Evolutionary conservation across 1,140 invertebrate species (phyloP).

Genomic region (Brachionus calyciflorus): DNA sequence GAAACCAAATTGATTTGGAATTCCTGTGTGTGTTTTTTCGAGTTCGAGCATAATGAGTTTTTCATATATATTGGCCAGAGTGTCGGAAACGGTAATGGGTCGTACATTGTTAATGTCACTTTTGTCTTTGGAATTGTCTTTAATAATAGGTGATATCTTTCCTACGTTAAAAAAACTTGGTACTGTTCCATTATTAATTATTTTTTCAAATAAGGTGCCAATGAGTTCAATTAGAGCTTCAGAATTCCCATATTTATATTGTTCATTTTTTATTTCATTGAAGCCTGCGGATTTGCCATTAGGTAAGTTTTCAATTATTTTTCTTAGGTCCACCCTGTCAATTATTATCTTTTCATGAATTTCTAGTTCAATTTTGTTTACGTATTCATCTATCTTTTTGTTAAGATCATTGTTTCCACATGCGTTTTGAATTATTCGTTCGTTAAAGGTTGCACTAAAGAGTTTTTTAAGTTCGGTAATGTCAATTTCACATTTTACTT

Average conservation of each 20-base stretch:
- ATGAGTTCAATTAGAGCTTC: background rate
- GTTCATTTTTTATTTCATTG: background rate
- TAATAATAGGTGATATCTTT: conserved; percentile 9
- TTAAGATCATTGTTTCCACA: no score
- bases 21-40: background rate
- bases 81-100: conserved; percentile 17
- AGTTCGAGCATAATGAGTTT: background rate
- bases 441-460: no score
- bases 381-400: background rate
- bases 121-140: background rate
- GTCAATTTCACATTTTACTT: no score
- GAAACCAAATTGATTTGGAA: background rate
- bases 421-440: no score
- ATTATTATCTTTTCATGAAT: background rate
- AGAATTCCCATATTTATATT: background rate
- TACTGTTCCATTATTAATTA: background rate
- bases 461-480: no score
- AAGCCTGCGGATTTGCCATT: background rate
- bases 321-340: background rate
- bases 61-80: background rate
- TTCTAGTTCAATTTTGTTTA: background rate
- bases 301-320: background rate
- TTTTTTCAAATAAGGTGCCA: background rate
- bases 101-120: background rate
- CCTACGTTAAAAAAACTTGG: background rate